phyloP scores from a whole-genome alignment of 1,140 invertebrate species.

The Lysiphlebus fabarum region DNA sequence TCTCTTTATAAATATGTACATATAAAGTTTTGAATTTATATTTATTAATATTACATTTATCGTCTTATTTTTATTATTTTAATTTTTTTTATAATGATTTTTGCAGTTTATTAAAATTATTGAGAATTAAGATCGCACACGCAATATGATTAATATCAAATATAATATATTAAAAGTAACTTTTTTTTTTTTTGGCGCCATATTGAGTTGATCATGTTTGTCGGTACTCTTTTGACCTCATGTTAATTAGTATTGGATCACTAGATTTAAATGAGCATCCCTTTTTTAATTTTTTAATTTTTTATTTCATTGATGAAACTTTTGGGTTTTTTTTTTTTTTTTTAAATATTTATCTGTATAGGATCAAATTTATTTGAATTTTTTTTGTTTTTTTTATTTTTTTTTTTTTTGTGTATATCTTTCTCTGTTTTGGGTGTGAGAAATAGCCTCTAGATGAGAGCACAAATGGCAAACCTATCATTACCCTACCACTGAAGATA shows the following conservation, averaged over 20 bases:
- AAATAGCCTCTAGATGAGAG: conserved; percentile 1
- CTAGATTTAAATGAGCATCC: conserved; percentile 1
- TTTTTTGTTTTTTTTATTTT: background rate
- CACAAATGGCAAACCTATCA: conserved; percentile 29
- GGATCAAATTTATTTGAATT: background rate
- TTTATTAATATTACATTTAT: conserved; percentile 16
- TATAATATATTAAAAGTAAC: conserved; percentile 7
- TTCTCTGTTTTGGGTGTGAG: conserved; percentile 3
- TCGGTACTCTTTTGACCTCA: conserved; percentile 19
- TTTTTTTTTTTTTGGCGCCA: conserved; percentile 22
- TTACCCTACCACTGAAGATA: conserved; percentile 29
- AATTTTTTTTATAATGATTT: background rate
- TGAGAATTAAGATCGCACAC: background rate
- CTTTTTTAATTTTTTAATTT: background rate
- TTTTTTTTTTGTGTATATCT: background rate
- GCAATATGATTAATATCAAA: background rate
- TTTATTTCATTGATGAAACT: background rate
- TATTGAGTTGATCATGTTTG: conserved; percentile 1
- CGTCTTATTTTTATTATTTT: no score
- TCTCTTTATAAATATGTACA: background rate
- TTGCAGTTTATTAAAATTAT: background rate
- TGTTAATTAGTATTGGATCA: conserved; percentile 23
- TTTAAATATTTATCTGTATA: no score
- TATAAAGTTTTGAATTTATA: background rate
- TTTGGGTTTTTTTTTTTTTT: no score